phyloP scores from a whole-genome alignment of 1,140 invertebrate genomes.

The Stegodyphus mimosarum region DNA sequence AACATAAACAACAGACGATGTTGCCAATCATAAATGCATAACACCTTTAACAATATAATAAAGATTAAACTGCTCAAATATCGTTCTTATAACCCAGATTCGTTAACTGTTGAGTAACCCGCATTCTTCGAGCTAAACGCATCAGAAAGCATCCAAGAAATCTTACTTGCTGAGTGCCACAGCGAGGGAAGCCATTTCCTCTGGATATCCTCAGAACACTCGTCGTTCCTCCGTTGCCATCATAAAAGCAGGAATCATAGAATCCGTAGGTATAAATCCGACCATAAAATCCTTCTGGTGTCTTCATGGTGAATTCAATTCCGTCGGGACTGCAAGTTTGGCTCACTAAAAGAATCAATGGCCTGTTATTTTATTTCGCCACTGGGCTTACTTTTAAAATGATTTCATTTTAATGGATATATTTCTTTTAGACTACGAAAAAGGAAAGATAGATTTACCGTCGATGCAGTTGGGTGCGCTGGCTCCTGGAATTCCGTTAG shows the following conservation, averaged over 20 bases:
- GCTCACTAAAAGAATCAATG: constrained; percentile 67
- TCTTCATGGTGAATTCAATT: constrained; percentile 90
- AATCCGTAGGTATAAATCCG: constrained; percentile 92
- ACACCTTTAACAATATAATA: too few species aligned
- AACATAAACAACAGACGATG: too few species aligned
- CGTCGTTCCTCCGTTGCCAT: constrained; percentile 85
- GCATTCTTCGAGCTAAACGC: too few species aligned
- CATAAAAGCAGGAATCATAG: constrained; percentile 90
- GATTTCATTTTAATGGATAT: too few species aligned
- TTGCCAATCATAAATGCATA: too few species aligned
- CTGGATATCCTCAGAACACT: constrained; percentile 87
- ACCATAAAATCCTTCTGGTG: constrained; percentile 87
- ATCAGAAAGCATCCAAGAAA: not conserved
- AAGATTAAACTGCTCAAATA: too few species aligned
- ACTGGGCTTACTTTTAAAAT: too few species aligned
- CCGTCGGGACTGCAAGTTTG: constrained; percentile 93
- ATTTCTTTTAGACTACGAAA: too few species aligned
- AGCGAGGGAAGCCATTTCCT: constrained; percentile 89
- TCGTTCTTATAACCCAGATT: too few species aligned
- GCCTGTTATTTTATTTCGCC: too few species aligned
- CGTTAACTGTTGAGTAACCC: too few species aligned
- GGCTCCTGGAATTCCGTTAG: constrained; percentile 32
- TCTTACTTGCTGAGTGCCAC: constrained; percentile 78
- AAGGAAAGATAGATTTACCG: constrained; percentile 51
- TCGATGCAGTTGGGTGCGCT: constrained; percentile 61